Base-by-base conservation (phyloP, 1,140 invertebrate genomes). In the Lineus longissimus region DNA sequence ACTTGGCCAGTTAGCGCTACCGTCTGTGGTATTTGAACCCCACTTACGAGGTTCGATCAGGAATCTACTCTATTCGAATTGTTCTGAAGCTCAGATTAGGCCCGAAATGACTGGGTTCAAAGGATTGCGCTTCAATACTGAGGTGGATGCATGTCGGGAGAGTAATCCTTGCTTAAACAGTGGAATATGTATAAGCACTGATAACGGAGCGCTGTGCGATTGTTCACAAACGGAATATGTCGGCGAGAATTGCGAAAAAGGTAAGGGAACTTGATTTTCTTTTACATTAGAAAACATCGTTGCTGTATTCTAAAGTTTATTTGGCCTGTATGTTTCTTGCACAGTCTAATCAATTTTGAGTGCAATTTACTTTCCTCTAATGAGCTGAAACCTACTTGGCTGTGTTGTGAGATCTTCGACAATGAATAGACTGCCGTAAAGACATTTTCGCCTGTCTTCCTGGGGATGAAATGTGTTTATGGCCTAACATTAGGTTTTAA, bases 161-260 rank as follows among this genome's bases (percentile, higher is more conserved):
- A 87, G 89, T 47, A 91, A 94, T 82, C 93, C 92, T 0, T 97
- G 94, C 82, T 89, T 93, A 78, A 92, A 97, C 76, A 92, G 90
- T 22, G 94, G 94, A 25, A 91, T 93, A 69, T 97, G 94, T 82
- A 94, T 96, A 81, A 93, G 90, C 62, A 95, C 93, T 6, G 94
- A 97, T 83, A 89, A 87, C 63, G 94, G 94, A 17, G 90, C 94
- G 41, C 88, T 92, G 73, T 98, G 95, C 84, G 93, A 97, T 80
- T 97, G 95, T 77, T 85, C 91, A 33, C 89, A 89, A 73, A 88
- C 91, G 11, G 91, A 95, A 76, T 97, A 91, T 80, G 91, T 94
- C 77, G 95, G 95, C 54, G 87, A 90, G 68, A 91, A 89, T 81
- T 97, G 94, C 82, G 93, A 97, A 82, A 91, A 93, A 89, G 92